These are phyloP conservation scores for Gracilinanus agilis DNA, from an alignment of 2,113 vertebrate species.

Conservation along the genomic window DNA sequence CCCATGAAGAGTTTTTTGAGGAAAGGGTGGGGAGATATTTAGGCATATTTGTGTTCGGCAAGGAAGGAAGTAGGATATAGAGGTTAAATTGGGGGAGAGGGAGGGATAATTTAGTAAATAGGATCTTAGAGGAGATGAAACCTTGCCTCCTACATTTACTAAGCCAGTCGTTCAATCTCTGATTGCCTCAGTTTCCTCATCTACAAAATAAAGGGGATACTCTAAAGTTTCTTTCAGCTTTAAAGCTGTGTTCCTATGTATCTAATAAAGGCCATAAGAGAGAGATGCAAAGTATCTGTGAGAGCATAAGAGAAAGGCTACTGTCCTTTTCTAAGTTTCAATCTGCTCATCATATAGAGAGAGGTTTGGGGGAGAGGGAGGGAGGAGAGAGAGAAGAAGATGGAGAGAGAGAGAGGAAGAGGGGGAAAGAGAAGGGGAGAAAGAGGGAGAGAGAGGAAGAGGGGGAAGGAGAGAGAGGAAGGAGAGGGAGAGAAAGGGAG, in stretches of 20 bases:
- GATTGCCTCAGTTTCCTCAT: background rate
- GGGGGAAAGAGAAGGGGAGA: too few relatives aligned
- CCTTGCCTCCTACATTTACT: background rate
- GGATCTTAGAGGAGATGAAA: background rate
- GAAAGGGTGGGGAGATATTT: background rate
- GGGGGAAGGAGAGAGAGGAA: too few relatives aligned
- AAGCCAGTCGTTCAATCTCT: background rate
- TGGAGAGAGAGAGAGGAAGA: too few relatives aligned
- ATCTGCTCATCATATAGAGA: background rate
- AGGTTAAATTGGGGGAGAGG: background rate
- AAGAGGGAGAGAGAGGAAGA: too few relatives aligned
- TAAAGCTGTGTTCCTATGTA: background rate
- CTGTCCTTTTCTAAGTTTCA: background rate
- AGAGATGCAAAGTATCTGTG: background rate
- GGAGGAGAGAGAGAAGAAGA: too few relatives aligned
- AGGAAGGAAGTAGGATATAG: background rate
- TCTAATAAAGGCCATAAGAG: background rate
- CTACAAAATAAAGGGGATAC: background rate
- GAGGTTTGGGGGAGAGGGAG: too few relatives aligned
- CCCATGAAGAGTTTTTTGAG: background rate
- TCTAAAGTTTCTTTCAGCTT: background rate
- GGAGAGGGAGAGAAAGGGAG: too few relatives aligned
- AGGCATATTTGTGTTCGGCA: background rate
- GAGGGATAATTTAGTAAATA: background rate
- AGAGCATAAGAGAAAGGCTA: background rate